Conservation (phyloP, 2,888 invertebrate species). For the Drosophila rellima region DNA sequence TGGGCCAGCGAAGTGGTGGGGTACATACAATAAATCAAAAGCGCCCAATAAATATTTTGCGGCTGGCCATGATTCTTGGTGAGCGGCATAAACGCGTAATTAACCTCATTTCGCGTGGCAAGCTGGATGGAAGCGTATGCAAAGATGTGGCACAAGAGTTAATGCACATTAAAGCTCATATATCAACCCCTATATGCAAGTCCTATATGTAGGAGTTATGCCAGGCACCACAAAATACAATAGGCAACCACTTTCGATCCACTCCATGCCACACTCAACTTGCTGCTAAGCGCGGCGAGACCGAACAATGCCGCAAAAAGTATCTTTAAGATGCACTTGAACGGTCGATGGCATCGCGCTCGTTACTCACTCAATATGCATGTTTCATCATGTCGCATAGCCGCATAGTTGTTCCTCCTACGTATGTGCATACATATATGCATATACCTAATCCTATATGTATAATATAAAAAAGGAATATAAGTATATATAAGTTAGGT, state of each 20-base stretch:
- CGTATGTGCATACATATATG: not conserved
- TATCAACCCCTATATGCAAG: conserved; percentile 63
- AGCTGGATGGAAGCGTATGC: conserved; percentile 24
- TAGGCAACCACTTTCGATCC: conserved; percentile 58
- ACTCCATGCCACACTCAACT: conserved; percentile 52
- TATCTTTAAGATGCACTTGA: conserved; percentile 82
- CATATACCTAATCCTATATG: conserved; percentile 1
- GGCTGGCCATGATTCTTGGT: conserved; percentile 29
- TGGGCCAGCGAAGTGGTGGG: too few relatives aligned
- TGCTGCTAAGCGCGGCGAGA: conserved; percentile 45
- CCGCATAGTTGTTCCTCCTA: conserved; percentile 11
- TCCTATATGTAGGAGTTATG: conserved; percentile 12
- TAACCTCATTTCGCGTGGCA: conserved; percentile 62
- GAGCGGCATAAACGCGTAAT: conserved; percentile 69
- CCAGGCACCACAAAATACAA: conserved; percentile 37
- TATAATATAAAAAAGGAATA: conserved; percentile 1
- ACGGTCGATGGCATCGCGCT: conserved; percentile 71
- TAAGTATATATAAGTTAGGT: conserved; percentile 23
- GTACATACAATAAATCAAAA: conserved; percentile 65
- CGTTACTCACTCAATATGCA: conserved; percentile 66
- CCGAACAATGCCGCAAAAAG: conserved; percentile 72
- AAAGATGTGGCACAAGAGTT: conserved; percentile 63
- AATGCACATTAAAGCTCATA: conserved; percentile 76
- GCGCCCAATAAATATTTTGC: conserved; percentile 70
- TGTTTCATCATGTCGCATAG: conserved; percentile 37